Base-by-base conservation (phyloP, 2,797 vertebrate genomes). In the Vipera ursinii region DNA sequence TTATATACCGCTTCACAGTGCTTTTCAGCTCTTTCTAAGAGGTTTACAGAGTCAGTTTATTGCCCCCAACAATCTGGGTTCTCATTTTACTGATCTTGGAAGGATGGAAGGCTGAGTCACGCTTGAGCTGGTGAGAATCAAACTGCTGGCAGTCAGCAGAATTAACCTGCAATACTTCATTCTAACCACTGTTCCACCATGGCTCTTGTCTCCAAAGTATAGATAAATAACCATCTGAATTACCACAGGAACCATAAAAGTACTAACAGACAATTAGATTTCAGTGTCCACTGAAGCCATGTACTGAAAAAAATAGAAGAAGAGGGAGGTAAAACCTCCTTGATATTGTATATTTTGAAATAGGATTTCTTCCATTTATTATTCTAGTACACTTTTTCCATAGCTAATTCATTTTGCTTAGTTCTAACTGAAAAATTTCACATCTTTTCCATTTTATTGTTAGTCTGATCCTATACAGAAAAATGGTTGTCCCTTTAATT, bases 251-350 rank as follows among this genome's bases (percentile, higher is more conserved):
- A 55, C 17, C n/a, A 61, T n/a, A 78, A 78, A 2, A 38, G 10
- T 13, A 61, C 9, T 86, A 91, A 61, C 20, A 61, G 38, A 5
- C 28, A 61, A 44, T 44, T 2, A 85, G 2, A 55, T 13, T 48
- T 24, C 44, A 51, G 13, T 55, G 6, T 51, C 17, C 69, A 51
- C 2, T 12, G 20, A 12, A 38, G 10, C 12, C 32, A 0, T 0
- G 2, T 60, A 20, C 7, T 60, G 28, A 4, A 86, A 78, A 78
- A 28, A 9, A 53, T 61, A 2, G 7, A 82, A 17, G 78, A 73
- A 55, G 87, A 22, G 87, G 90, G 65, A 91, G n/a, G 53, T 87
- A 65, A 90, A 59, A 44, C 87, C 89, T 48, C 69, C 8, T 24
- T 91, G n/a, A 8, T 32, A 86, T n/a, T 7, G 20, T 88, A 1